These are phyloP conservation scores for Tupiocoris notatus DNA, from an alignment of 2,888 invertebrate genomes.

Conservation along the genomic window DNA sequence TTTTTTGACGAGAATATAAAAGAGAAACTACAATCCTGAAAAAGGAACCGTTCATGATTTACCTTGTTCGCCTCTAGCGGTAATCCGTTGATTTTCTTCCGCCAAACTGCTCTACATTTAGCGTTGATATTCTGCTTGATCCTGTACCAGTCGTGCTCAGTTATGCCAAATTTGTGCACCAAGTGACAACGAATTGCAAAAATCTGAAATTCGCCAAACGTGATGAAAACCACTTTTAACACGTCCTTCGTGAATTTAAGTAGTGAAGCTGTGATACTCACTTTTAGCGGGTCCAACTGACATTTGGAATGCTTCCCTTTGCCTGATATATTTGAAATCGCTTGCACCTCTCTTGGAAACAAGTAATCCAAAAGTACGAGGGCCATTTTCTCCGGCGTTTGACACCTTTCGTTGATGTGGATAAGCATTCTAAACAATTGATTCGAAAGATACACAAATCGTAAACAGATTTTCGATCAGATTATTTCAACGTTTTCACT, in stretches of 20 bases:
- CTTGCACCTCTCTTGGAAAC: conserved; percentile 58
- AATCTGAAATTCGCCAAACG: conserved; percentile 47
- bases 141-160: conserved; percentile 58
- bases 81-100: conserved; percentile 50
- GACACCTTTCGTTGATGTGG: conserved; percentile 58
- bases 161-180: conserved; percentile 56
- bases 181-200: conserved; percentile 56
- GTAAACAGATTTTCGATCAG: no score
- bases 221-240: neutral
- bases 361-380: conserved; percentile 57
- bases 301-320: conserved; percentile 58
- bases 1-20: no score
- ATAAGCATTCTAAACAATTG: conserved; percentile 54
- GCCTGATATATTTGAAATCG: conserved; percentile 58
- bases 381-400: conserved; percentile 59
- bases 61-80: conserved; percentile 47
- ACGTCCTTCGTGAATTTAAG: neutral
- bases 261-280: conserved; percentile 51
- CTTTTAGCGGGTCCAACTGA: conserved; percentile 58
- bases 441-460: no score
- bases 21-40: no score
- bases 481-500: no score
- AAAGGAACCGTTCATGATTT: no score
- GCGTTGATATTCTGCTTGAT: conserved; percentile 59
- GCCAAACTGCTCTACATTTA: conserved; percentile 58